Percentiles rank a stretch among this genome's conserved stretches.
Conservation (phyloP, 2,888 invertebrate species). For the Thecophora atra region DNA sequence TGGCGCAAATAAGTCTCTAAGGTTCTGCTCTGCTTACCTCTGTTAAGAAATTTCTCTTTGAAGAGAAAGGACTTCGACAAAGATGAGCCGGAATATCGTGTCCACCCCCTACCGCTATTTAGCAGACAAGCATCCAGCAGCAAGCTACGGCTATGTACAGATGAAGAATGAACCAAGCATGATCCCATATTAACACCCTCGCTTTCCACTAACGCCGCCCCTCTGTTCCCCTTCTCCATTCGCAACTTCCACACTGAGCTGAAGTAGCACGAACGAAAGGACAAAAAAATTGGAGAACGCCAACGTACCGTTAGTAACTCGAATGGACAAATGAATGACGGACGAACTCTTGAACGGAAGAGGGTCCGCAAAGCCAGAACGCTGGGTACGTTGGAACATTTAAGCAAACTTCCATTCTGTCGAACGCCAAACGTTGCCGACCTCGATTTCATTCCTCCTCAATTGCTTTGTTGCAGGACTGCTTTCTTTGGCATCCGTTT, state of each 20-base stretch:
- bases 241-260: neutral
- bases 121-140: slow-evolving; percentile 1
- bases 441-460: neutral
- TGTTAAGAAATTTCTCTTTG: neutral
- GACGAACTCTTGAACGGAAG: slow-evolving; percentile 15
- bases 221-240: neutral
- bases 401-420: slow-evolving; percentile 20
- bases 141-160: neutral
- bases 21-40: slow-evolving; percentile 11
- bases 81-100: neutral
- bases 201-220: neutral
- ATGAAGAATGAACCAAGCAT: slow-evolving; percentile 2
- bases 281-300: slow-evolving; percentile 37
- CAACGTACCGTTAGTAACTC: slow-evolving; percentile 36
- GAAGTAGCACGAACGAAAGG: slow-evolving; percentile 3
- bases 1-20: neutral
- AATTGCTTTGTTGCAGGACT: neutral
- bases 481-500: slow-evolving; percentile 18
- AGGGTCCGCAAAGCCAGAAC: slow-evolving; percentile 15
- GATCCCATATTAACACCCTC: slow-evolving; percentile 34
- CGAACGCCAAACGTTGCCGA: neutral
- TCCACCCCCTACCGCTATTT: neutral
- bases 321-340: slow-evolving; percentile 36
- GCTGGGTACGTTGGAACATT: slow-evolving; percentile 15
- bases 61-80: neutral